Evolutionary conservation across 92 coral and sea anemone genomes (phyloP).

Genomic region (Zoanthus gigantus): DNA sequence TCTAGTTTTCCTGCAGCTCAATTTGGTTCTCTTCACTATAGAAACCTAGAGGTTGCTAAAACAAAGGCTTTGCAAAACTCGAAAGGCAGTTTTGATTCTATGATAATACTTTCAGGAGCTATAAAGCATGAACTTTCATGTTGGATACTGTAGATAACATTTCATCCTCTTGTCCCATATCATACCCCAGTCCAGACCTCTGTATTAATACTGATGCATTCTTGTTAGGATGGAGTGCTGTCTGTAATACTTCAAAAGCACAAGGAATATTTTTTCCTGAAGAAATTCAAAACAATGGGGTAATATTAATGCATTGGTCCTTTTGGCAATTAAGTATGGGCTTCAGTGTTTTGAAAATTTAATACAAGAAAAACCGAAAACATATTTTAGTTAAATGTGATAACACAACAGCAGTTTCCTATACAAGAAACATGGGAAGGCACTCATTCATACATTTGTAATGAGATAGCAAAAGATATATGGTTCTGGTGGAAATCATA

Average conservation of each 20-base stretch:
- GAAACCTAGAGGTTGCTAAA: conserved; percentile 29
- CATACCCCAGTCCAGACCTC: not conserved
- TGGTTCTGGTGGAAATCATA: no score
- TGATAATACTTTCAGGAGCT: conserved; percentile 26
- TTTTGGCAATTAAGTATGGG: not conserved
- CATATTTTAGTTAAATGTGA: not conserved
- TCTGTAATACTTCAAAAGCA: no score
- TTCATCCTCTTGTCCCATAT: not conserved
- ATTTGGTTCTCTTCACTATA: conserved; percentile 52
- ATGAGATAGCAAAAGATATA: no score
- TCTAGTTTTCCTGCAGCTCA: conserved; percentile 10
- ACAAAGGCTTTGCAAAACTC: conserved; percentile 8
- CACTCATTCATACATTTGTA: no score
- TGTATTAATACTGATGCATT: not conserved
- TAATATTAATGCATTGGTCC: not conserved
- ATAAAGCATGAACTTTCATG: conserved; percentile 34
- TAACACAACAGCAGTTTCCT: no score
- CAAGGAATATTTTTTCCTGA: not conserved
- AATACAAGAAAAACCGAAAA: not conserved
- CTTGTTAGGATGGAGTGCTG: no score
- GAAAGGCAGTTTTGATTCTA: conserved; percentile 39
- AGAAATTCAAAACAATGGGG: not conserved
- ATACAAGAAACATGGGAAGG: no score
- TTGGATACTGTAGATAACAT: not conserved
- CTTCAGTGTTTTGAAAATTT: not conserved